These are phyloP conservation scores for Ptychodera flava DNA, from an alignment of 35 echinoderm and acorn worm species.

Conservation along the genomic window DNA sequence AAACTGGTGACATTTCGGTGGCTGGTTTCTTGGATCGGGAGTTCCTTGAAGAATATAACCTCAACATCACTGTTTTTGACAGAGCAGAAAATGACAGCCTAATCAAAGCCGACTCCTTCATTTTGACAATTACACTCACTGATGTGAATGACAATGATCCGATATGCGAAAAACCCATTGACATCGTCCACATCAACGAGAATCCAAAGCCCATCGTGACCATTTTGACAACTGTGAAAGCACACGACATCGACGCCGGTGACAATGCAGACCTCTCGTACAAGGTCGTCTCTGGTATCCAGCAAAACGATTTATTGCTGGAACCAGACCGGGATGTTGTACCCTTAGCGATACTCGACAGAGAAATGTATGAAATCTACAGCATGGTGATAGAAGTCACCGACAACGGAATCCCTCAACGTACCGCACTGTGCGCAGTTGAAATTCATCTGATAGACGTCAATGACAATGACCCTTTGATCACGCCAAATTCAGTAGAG, in stretches of 20 bases:
- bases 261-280: neutral
- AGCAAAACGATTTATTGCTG: neutral
- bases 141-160: neutral
- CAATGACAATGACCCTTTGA: neutral
- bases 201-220: neutral
- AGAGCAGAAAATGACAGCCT: neutral
- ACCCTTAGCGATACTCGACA: neutral
- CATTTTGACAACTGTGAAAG: neutral
- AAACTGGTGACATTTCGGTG: neutral
- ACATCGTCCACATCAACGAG: neutral
- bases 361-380: neutral
- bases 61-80: neutral
- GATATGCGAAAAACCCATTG: neutral
- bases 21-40: neutral
- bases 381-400: neutral
- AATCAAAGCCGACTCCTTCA: neutral
- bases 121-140: neutral
- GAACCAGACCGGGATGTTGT: neutral
- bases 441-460: neutral
- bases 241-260: neutral
- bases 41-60: neutral
- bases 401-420: neutral
- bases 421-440: neutral
- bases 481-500: neutral
- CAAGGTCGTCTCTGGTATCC: neutral